Evolutionary conservation across 2,888 invertebrate species (phyloP).

Genomic region (Criorhina ranunculi): DNA sequence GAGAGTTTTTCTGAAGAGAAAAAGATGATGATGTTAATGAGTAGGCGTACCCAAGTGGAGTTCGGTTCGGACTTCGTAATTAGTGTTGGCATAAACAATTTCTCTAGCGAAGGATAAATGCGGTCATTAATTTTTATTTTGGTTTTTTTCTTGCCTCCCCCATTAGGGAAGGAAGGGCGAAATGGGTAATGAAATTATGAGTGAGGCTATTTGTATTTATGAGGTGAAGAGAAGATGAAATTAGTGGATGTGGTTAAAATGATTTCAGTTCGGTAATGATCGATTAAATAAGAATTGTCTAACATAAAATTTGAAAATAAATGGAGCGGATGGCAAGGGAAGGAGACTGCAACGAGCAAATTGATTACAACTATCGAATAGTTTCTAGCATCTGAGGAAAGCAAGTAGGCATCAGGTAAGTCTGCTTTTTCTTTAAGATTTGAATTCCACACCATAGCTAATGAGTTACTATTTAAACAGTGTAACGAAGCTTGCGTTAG

Average conservation of each 20-base stretch:
- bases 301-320: too few relatives aligned
- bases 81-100: slow-evolving; percentile 52
- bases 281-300: not conserved
- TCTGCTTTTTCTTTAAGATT: too few relatives aligned
- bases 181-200: slow-evolving; percentile 15
- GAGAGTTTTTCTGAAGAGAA: slow-evolving; percentile 26
- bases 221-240: slow-evolving; percentile 12
- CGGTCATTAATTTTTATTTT: slow-evolving; percentile 45
- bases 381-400: too few relatives aligned
- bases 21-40: slow-evolving; percentile 21
- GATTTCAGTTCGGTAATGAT: slow-evolving; percentile 1
- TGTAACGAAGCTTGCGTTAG: too few relatives aligned
- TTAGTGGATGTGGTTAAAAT: slow-evolving; percentile 10
- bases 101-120: slow-evolving; percentile 6
- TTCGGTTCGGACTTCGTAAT: slow-evolving; percentile 45
- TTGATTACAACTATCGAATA: too few relatives aligned
- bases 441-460: too few relatives aligned
- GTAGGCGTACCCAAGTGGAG: not conserved
- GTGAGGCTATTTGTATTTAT: slow-evolving; percentile 31
- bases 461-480: too few relatives aligned
- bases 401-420: too few relatives aligned
- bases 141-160: not conserved
- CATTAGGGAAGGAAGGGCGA: not conserved
- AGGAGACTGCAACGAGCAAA: not conserved
- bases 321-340: not conserved